These are phyloP conservation scores for Hylomyscus alleni DNA, from an alignment of 2,797 vertebrate species.

Conservation along the genomic window DNA sequence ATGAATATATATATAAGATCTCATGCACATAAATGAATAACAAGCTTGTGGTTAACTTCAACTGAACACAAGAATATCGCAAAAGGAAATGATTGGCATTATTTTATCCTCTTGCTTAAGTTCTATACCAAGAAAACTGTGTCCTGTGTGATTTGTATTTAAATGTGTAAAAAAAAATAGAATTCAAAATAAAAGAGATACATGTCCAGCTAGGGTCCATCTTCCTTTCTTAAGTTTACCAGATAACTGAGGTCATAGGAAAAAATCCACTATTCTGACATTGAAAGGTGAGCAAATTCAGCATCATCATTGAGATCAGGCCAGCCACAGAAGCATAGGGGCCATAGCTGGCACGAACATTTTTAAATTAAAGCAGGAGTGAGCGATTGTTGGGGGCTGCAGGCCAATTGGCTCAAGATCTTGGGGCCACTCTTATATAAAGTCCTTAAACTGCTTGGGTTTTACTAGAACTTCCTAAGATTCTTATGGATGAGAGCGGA, in stretches of 20 bases:
- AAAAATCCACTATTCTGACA: background rate
- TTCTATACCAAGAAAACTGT: background rate
- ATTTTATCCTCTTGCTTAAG: background rate
- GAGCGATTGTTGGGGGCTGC: background rate
- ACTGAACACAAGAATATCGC: background rate
- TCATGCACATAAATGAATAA: background rate
- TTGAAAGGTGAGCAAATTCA: background rate
- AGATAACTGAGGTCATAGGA: background rate
- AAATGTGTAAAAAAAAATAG: background rate
- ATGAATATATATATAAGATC: background rate
- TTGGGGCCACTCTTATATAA: background rate
- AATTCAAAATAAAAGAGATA: background rate
- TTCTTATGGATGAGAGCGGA: accelerated
- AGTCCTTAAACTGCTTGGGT: background rate
- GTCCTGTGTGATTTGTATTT: background rate
- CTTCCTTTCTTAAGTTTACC: background rate
- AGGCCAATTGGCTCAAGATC: accelerated
- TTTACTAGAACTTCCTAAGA: background rate
- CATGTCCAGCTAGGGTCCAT: background rate
- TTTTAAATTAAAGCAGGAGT: background rate
- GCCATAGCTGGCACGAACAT: background rate
- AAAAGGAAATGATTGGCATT: background rate
- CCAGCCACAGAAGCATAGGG: accelerated
- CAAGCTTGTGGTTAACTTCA: background rate
- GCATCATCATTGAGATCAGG: background rate